Percentiles rank a stretch among this genome's conserved stretches.
These are phyloP conservation scores for Gallinago undulata DNA, from an alignment of 2,113 vertebrate species.

Conservation along the genomic window DNA sequence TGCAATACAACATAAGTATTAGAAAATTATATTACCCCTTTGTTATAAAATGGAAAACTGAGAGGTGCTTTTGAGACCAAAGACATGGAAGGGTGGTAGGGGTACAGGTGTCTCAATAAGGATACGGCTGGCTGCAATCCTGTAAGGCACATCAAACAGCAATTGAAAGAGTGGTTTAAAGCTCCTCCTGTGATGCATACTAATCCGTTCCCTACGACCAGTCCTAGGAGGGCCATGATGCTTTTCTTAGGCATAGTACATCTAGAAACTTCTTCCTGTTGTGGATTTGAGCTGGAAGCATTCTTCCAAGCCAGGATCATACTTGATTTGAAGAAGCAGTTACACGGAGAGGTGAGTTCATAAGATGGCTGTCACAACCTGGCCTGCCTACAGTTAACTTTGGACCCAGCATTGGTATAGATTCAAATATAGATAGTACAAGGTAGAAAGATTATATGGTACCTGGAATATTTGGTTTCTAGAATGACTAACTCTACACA, in stretches of 20 bases:
- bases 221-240: fast-evolving
- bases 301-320: neutral
- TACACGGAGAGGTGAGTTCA: fast-evolving
- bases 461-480: neutral
- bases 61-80: neutral
- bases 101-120: neutral
- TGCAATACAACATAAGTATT: neutral
- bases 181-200: neutral
- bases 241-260: neutral
- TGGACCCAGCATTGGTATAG: neutral
- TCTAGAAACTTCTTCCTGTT: neutral
- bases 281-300: neutral
- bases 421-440: neutral
- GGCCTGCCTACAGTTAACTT: neutral
- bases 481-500: neutral
- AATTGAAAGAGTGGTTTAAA: neutral
- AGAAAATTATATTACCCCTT: neutral
- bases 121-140: neutral
- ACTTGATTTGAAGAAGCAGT: neutral
- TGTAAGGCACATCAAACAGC: neutral
- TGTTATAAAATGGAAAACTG: neutral
- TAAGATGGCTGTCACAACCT: neutral
- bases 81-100: neutral
- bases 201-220: neutral
- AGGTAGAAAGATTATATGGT: neutral